Percentiles rank a stretch among this genome's conserved stretches.
phyloP scores from a whole-genome alignment of 1,140 invertebrate genomes.

The Holcopasites calliopsidis region DNA sequence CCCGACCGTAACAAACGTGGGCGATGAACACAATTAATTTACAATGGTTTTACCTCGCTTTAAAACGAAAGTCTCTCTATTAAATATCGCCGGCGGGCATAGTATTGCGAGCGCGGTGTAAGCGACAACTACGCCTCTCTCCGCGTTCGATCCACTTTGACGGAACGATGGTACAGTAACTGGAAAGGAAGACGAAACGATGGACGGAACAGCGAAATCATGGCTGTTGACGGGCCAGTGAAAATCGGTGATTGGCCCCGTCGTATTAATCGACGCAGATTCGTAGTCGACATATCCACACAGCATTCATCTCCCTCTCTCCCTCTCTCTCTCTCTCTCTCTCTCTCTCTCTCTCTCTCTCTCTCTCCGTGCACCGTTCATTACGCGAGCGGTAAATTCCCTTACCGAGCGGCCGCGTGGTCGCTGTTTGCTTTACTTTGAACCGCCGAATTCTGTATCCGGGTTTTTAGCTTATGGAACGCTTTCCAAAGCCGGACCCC shows the following conservation, averaged over 20 bases:
- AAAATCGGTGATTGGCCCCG: background rate
- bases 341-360: no score
- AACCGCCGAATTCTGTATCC: conserved; percentile 49
- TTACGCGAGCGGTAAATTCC: conserved; percentile 11
- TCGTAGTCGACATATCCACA: background rate
- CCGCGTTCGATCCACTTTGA: no score
- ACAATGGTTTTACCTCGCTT: background rate
- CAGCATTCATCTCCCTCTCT: no score
- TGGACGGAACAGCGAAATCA: background rate
- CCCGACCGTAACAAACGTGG: no score
- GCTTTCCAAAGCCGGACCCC: conserved; percentile 49
- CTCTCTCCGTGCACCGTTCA: background rate
- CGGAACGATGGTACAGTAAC: no score
- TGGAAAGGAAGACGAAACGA: background rate
- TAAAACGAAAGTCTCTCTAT: background rate
- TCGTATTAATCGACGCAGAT: conserved; percentile 19
- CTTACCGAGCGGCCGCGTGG: background rate
- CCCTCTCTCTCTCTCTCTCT: no score
- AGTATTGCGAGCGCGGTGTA: no score
- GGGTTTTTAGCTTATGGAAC: conserved; percentile 64
- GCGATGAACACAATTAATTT: no score
- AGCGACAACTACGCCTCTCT: background rate
- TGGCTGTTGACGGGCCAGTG: background rate
- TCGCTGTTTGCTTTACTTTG: conserved; percentile 67
- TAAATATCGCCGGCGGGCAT: no score